These are phyloP conservation scores for Gopherus flavomarginatus DNA, from an alignment of 2,113 vertebrate species.

Conservation along the genomic window DNA sequence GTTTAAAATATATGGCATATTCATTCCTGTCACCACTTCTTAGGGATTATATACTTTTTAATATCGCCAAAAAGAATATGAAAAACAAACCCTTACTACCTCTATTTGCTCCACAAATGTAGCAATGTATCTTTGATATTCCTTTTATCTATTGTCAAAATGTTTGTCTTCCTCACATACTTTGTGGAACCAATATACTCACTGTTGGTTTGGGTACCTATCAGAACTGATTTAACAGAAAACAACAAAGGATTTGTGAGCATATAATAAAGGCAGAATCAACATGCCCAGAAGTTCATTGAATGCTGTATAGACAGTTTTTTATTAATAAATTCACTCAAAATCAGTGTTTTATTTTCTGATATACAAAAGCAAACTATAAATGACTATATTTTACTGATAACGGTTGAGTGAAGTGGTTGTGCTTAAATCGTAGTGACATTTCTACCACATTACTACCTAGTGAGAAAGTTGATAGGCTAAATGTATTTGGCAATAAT, in stretches of 20 bases:
- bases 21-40: background rate
- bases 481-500: background rate
- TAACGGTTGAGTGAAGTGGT: background rate
- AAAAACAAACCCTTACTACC: background rate
- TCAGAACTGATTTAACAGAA: background rate
- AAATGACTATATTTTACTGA: background rate
- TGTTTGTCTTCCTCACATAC: background rate
- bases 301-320: background rate
- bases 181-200: background rate
- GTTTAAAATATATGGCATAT: background rate
- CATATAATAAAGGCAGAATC: background rate
- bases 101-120: background rate
- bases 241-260: background rate
- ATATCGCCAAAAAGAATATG: background rate
- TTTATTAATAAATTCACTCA: background rate
- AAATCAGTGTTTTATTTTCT: background rate
- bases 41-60: background rate
- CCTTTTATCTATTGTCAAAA: background rate
- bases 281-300: background rate
- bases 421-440: background rate
- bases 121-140: background rate
- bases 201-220: background rate
- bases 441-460: background rate
- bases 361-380: background rate
- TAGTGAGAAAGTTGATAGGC: background rate